Evolutionary conservation across 2,113 vertebrate species (phyloP).

Genomic region (Seriola dumerili): DNA sequence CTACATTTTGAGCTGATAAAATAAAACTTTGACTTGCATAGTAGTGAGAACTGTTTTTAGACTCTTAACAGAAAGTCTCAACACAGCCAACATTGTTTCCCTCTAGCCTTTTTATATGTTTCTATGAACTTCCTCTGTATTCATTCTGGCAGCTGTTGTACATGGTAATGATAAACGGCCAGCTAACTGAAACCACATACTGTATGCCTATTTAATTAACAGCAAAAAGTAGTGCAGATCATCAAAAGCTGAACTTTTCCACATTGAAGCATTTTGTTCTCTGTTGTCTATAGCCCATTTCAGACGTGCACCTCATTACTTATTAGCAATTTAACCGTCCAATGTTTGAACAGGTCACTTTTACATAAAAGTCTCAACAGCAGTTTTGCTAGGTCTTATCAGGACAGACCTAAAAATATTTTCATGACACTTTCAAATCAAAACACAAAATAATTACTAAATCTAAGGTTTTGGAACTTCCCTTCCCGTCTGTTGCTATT

Average conservation of each 20-base stretch:
- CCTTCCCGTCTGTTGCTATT: no score
- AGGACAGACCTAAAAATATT: no score
- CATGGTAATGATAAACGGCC: neutral
- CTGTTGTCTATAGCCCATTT: neutral
- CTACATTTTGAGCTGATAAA: neutral
- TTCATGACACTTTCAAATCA: no score
- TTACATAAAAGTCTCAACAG: no score
- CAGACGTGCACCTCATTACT: neutral
- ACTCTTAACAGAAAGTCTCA: neutral
- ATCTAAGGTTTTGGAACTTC: neutral
- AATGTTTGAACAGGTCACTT: neutral
- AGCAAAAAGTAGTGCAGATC: neutral
- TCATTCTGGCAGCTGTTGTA: neutral
- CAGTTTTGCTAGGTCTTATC: neutral
- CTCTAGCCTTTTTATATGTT: neutral
- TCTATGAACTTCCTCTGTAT: neutral
- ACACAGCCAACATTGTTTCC: neutral
- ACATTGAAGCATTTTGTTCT: neutral
- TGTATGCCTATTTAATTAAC: neutral
- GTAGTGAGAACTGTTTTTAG: neutral
- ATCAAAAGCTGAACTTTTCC: neutral
- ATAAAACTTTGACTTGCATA: neutral
- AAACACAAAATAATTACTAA: no score
- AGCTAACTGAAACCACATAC: no score
- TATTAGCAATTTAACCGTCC: neutral